Base-by-base conservation (phyloP, 64 coral and sea anemone species). In the Pocillopora verrucosa region DNA sequence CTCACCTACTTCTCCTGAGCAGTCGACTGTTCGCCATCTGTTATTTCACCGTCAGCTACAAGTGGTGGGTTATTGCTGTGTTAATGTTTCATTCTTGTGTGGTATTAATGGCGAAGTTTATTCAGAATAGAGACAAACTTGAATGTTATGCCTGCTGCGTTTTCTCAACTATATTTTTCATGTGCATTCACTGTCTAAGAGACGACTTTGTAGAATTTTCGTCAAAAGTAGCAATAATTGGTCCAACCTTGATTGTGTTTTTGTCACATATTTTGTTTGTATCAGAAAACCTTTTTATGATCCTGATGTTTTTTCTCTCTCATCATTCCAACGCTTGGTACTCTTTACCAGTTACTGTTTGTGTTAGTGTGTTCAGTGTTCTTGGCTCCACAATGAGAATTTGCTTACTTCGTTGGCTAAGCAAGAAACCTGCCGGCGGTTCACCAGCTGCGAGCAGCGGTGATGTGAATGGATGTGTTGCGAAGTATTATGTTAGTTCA, bases 341-440 rank as follows among this genome's bases (percentile, higher is more conserved):
- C 59, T 63, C 79, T 13, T 81, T 81, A 59, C 79, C 79, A 37
- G 79, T 81, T 24, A 81, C 60, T 9, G 34, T 81, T 13, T 81
- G 59, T 16, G 79, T 81, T 20, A 63, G 79, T 16, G 30, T 63
- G 59, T 62, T 81, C 5, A 63, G 57, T 62, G 79, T 63, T 63
- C 30, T 81, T 37, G 79, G 79, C 13, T 25, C 79, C 10, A 25
- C 36, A 16, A 81, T 81, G 30, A 36, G 79, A 64, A 16, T 81
- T 64, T 63, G 14, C 9, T 41, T 20, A 36, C 51, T 77, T 35
- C 38, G 20, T 77, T 56, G 45, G 36, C 22, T 77, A 77, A 0
- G 20, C 15, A 77, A 36, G 15, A 34, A 63, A 15, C 11, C 61
- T 51, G 41, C 3, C 41, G 41, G 3, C 41, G 41, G 3, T 51